Base-by-base conservation (phyloP, 2,797 vertebrate species). In the Hapalemur alaotrensis region DNA sequence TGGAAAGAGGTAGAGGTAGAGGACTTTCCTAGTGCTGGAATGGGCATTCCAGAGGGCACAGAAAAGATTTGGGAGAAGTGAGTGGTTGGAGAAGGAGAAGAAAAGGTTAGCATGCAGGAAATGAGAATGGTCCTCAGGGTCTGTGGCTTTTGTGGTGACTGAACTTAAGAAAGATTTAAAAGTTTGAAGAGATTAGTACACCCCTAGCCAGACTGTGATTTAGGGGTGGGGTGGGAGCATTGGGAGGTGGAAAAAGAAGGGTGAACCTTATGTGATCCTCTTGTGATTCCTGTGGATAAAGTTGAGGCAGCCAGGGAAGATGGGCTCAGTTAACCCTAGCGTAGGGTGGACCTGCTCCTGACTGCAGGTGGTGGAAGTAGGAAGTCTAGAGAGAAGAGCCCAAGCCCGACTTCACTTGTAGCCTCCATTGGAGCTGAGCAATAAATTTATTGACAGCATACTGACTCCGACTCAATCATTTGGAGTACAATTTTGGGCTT, bases 311-410 rank as follows among this genome's bases (percentile, higher is more conserved):
- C 46, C 59, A 23, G 3, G 48, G 38, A 43, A 63, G 46, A 72
- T 63, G 35, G 23, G 5, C 65, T 76, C 41, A 4, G 8, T 23
- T 41, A 48, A 41, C 52, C 7, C 73, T 22, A 38, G 15, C 6
- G 13, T 43, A 7, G 30, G 5, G 5, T 50, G 11, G 18, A 10
- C 14, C 25, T 5, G 14, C 50, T 25, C 25, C 32, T 85, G 67
- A 41, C 2, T 23, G 8, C 5, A 11, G 52, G n/a, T n/a, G 2
- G 13, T n/a, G 12, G 48, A 25, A 12, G 13, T 1, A n/a, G 35
- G 38, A 43, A 12, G 6, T 32, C 30, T 48, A 67, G 46, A 72
- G 61, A 52, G 18, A 32, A 59, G 22, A 17, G 28, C 30, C 41
- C 0, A 7, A 65, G 32, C 32, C 63, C 6, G 1, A 12, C 84